Evolutionary conservation across 2,888 invertebrate genomes (phyloP), one percentile per base, ranked within the genome.

Genomic region (Epinotia ramella): DNA sequence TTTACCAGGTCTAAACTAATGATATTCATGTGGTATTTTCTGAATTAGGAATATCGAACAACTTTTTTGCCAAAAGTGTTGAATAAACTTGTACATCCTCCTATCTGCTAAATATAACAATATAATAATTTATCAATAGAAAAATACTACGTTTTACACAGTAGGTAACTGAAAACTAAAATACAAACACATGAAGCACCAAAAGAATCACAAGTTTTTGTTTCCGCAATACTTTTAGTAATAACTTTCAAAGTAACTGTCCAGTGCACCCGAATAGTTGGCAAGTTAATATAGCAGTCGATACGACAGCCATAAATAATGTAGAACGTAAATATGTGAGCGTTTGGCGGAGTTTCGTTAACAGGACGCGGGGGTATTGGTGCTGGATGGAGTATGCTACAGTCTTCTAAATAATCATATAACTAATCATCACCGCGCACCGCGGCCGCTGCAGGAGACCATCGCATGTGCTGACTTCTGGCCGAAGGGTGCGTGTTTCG

Each of bases 291-390:
- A 80, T 78, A 79, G 84, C 77, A 92, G 88, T 92, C 93, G 90
- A 94, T 94, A 93, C 86, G 82, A 86, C 79, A 81, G 86, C 83
- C 81, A 90, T 94, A 93, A 93, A 93, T 94, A 89, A 94, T 88
- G 84, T 79, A 78, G 81, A 83, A 87, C 86, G 89, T 90, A 92
- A 93, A 93, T 93, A 93, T 91, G 87, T 88, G 89, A 91, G 90
- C 90, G 91, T 93, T 94, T 94, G 94, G 94, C 94, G 87, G 65
- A 85, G 81, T 81, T 86, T 84, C 91, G 91, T 90, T 90, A 89
- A 84, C 86, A 83, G 73, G 20, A 64, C 12, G 0, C 40, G 88
- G 84, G 80, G 16, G 20, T 84, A 84, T 20, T 56, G 18, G 3
- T 24, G 13, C 89, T 91, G 73, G 92, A 93, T 81, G 82, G 24